phyloP scores from a whole-genome alignment of 2,797 vertebrate genomes.

The Xiphophorus birchmanni region DNA sequence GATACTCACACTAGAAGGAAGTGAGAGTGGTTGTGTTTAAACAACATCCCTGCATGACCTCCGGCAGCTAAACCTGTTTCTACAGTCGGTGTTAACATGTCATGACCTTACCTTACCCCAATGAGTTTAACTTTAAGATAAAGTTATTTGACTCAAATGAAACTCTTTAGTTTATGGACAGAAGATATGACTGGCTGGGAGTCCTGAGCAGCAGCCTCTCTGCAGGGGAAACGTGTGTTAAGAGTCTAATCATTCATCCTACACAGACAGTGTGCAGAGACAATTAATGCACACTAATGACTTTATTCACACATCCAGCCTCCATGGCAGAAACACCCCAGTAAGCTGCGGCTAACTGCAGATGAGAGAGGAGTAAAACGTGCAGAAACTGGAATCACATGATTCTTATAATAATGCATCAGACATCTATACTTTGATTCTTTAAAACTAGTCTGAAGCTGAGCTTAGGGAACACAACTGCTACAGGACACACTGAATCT shows the following conservation, averaged over 20 bases:
- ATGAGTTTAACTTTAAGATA: background rate
- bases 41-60: background rate
- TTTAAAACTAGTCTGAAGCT: background rate
- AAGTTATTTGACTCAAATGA: background rate
- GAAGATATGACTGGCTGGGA: background rate
- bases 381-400: background rate
- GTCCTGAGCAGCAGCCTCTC: background rate
- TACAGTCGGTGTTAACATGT: background rate
- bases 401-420: background rate
- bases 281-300: conserved; percentile 54
- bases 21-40: background rate
- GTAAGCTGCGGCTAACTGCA: background rate
- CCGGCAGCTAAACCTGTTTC: background rate
- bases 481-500: background rate
- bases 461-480: background rate
- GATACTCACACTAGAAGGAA: background rate
- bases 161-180: background rate
- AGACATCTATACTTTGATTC: background rate
- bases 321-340: background rate
- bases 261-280: conserved; percentile 33
- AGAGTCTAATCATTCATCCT: background rate
- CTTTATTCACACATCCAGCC: conserved; percentile 37
- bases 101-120: background rate
- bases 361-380: background rate
- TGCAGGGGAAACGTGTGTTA: background rate